phyloP scores from a whole-genome alignment of 2,888 invertebrate species.

The Drosophila stalkeri region DNA sequence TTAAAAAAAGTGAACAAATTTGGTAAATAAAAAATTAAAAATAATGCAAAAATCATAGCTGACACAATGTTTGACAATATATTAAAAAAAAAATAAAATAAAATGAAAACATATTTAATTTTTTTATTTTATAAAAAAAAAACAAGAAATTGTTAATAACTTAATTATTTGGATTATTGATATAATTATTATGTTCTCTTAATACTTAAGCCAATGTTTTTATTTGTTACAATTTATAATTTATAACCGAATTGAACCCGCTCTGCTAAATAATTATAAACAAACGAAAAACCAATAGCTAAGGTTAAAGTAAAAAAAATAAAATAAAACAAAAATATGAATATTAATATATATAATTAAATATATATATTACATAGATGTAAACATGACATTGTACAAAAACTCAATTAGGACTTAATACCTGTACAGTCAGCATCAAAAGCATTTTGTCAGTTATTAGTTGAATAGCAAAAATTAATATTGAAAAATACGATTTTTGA shows the following conservation, averaged over 20 bases:
- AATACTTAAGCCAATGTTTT: constrained; percentile 75
- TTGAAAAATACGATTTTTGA: constrained; percentile 42
- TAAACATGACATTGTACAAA: constrained; percentile 32
- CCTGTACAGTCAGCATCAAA: constrained; percentile 85
- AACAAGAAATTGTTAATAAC: constrained; percentile 70
- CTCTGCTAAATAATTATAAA: constrained; percentile 53
- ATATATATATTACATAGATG: constrained; percentile 35
- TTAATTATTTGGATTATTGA: constrained; percentile 66
- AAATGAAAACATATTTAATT: constrained; percentile 34
- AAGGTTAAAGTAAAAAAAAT: constrained; percentile 32
- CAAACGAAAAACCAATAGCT: constrained; percentile 53
- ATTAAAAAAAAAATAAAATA: constrained; percentile 45
- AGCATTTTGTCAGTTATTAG: constrained; percentile 86
- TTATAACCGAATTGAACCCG: constrained; percentile 53
- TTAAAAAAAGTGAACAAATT: constrained; percentile 52
- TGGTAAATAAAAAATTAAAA: constrained; percentile 37
- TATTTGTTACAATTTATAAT: constrained; percentile 74
- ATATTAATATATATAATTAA: constrained; percentile 33
- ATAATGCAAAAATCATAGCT: constrained; percentile 84
- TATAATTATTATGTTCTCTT: constrained; percentile 63
- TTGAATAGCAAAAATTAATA: constrained; percentile 55
- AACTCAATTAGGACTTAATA: constrained; percentile 57
- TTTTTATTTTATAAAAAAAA: constrained; percentile 42
- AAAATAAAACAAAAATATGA: constrained; percentile 35
- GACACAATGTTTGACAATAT: constrained; percentile 85